Conservation (phyloP, 2,113 vertebrate species). For the Cichladusa arquata region DNA sequence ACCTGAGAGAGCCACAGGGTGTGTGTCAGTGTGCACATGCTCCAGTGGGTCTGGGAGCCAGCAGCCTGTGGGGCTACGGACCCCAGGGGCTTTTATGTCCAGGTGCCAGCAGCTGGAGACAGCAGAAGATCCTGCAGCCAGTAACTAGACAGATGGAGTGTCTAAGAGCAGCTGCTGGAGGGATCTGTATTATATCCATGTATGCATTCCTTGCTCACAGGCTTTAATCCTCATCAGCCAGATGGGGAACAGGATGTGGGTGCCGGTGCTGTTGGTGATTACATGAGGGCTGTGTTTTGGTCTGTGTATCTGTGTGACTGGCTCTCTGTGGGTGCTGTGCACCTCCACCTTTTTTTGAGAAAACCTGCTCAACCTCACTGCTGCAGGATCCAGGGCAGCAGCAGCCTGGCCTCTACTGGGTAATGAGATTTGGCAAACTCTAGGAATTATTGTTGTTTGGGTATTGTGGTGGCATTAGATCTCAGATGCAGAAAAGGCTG, state of each 20-base stretch:
- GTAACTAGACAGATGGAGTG: neutral
- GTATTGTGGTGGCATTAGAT: neutral
- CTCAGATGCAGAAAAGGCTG: neutral
- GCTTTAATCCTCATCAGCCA: neutral
- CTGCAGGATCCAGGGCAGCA: neutral
- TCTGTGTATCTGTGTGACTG: neutral
- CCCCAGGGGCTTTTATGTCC: neutral
- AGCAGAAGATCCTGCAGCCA: neutral
- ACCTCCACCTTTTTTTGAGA: neutral
- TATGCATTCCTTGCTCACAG: neutral
- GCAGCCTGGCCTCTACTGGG: neutral
- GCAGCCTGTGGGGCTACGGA: rapidly evolving
- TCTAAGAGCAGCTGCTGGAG: neutral
- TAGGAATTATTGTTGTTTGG: neutral
- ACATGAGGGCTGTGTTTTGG: neutral
- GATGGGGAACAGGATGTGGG: neutral
- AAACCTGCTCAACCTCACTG: neutral
- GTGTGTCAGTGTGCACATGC: neutral
- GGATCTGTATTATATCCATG: neutral
- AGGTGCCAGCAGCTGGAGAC: neutral
- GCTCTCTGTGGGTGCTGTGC: neutral
- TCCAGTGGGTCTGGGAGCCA: neutral
- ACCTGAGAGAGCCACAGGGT: neutral
- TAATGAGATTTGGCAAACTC: neutral
- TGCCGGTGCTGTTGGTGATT: neutral